Evolutionary conservation across 2,113 vertebrate species (phyloP).

Genomic region (Phyllostomus hastatus): DNA sequence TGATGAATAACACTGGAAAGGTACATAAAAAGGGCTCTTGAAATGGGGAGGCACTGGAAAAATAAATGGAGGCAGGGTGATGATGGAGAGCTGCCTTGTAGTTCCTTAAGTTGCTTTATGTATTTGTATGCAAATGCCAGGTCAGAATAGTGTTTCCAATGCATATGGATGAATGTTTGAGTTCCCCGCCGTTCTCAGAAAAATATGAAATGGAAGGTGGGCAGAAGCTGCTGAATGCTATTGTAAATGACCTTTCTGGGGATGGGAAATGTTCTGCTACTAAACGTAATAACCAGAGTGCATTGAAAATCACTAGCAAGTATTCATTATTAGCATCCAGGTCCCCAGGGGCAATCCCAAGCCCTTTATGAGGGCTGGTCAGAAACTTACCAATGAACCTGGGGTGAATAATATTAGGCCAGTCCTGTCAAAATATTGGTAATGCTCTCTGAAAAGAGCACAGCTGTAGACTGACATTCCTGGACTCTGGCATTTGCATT

Average conservation of each 20-base stretch:
- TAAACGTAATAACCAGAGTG: conserved; percentile 60
- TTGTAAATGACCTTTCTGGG: conserved; percentile 54
- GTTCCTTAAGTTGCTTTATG: conserved; percentile 71
- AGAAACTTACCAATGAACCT: conserved; percentile 24
- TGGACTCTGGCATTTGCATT: conserved; percentile 18
- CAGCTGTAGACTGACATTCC: not conserved
- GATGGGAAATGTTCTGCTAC: conserved; percentile 47
- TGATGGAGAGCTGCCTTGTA: conserved; percentile 41
- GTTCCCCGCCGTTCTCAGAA: conserved; percentile 34
- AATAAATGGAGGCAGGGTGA: conserved; percentile 29
- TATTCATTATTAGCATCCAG: conserved; percentile 23
- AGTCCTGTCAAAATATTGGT: conserved; percentile 44
- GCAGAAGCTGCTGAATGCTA: conserved; percentile 30
- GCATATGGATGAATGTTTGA: conserved; percentile 65
- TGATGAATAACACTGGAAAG: not conserved
- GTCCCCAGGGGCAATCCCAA: not conserved
- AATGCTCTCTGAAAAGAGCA: conserved; percentile 31
- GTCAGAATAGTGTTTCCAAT: conserved; percentile 69
- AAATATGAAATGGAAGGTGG: conserved; percentile 54
- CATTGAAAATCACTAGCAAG: conserved; percentile 56
- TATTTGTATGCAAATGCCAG: conserved; percentile 80
- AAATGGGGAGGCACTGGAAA: conserved; percentile 11
- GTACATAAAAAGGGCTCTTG: conserved; percentile 36
- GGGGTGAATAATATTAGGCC: conserved; percentile 15
- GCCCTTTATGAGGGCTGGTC: conserved; percentile 2